Conservation (phyloP, 2,797 vertebrate species). For the Sebastes variabilis region DNA sequence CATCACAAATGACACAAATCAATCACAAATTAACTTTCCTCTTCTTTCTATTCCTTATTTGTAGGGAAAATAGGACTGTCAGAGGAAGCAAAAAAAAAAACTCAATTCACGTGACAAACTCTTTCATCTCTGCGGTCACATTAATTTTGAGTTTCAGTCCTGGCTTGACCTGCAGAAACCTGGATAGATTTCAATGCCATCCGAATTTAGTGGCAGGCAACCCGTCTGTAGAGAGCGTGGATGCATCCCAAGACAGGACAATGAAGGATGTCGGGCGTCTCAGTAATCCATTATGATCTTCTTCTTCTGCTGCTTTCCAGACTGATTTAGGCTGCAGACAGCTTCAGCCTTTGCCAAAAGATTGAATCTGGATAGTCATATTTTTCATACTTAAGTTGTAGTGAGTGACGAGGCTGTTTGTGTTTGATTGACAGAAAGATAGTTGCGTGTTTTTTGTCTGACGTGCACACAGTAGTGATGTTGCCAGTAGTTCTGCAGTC, state of each 20-base stretch:
- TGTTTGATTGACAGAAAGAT: slow-evolving; percentile 1
- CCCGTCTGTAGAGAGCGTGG: neutral
- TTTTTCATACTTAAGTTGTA: slow-evolving; percentile 5
- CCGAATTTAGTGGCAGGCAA: neutral
- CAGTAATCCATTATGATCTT: slow-evolving; percentile 13
- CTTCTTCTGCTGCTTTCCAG: neutral
- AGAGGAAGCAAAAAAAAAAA: neutral
- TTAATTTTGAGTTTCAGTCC: neutral
- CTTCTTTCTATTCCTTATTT: neutral
- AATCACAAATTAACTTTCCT: neutral
- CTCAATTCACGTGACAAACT: neutral
- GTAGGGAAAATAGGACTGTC: no score
- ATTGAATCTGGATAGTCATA: neutral
- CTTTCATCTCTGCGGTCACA: neutral
- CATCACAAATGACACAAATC: neutral
- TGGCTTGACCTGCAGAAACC: neutral
- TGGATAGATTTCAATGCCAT: neutral
- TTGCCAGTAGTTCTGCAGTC: neutral
- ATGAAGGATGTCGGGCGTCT: neutral
- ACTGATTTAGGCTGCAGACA: neutral
- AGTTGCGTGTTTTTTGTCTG: neutral
- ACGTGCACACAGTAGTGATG: neutral
- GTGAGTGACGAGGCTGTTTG: neutral
- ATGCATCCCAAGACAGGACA: neutral
- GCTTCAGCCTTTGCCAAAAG: slow-evolving; percentile 29